These are phyloP conservation scores for Panagrolaimus sp. DNA, from an alignment of 1,140 invertebrate genomes.

Conservation along the genomic window DNA sequence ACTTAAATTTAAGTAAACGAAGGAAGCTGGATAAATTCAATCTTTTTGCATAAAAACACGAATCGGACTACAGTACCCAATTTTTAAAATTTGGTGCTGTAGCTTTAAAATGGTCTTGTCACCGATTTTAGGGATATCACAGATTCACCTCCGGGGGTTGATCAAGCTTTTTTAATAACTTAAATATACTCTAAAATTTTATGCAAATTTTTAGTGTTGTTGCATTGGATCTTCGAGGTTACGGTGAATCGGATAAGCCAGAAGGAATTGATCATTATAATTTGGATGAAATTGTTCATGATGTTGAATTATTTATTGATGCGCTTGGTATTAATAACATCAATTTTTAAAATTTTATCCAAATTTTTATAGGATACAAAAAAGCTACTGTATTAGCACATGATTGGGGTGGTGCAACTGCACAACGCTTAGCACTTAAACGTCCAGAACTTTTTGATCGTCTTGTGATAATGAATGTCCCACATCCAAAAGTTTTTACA, in stretches of 20 bases:
- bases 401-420: conserved; percentile 65
- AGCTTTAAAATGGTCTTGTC: no score
- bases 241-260: conserved; percentile 40
- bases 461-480: conserved; percentile 71
- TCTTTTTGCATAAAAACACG: no score
- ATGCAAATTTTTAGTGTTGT: conserved; percentile 34
- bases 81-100: no score
- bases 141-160: no score
- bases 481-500: conserved; percentile 66
- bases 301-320: conserved; percentile 69
- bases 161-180: no score
- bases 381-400: not conserved
- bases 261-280: conserved; percentile 66
- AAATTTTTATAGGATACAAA: not conserved
- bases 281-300: conserved; percentile 67
- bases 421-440: conserved; percentile 69
- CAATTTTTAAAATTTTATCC: no score
- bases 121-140: no score
- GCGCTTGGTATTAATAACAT: conserved; percentile 63
- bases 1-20: no score
- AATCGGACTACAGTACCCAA: no score
- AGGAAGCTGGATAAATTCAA: no score
- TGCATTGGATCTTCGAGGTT: conserved; percentile 40
- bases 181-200: not conserved
- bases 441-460: conserved; percentile 70